Base-by-base conservation (phyloP, 2,888 invertebrate genomes). In the Magallana nippona region DNA sequence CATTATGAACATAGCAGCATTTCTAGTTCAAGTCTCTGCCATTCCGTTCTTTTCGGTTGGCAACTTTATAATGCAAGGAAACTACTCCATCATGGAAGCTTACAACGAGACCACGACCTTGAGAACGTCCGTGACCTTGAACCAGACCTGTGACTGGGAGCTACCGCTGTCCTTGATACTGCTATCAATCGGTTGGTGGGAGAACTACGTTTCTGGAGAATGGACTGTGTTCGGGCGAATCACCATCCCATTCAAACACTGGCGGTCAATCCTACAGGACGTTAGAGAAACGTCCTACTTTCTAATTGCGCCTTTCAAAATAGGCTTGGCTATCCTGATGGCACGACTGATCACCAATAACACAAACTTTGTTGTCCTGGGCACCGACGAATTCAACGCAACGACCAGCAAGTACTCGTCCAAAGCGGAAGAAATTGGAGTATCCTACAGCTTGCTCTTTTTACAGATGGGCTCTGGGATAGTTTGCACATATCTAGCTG, bases 181-280 rank as follows among this genome's bases (percentile, higher is more conserved):
- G 91, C 96, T 98, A 86, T 99, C 99, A 0, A 95, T 98, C 62
- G 97, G 98, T 55, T 99, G 98, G 98, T 99, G 99, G 99, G 99
- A 99, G 94, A 99, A 99, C 95, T 99, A 97, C 93, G 97, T 98
- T 0, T 91, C 91, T 13, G 90, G 91, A 1, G 91, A 92, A 55
- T 92, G 92, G 92, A 89, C 90, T 55, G 78, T 92, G 27, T 91
- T 88, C 84, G 90, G 90, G 15, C 89, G 89, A 81, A 87, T 91
- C 71, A 88, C 86, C 19, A 85, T 90, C 27, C 89, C 90, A 1
- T 91, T 92, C 83, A 91, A 90, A 84, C 88, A 90, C 78, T 91
- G 90, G 90, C 87, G 91, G 15, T 89, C 89, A 55, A 86, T 90
- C 44, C 83, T 92, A 15, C 91, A 92, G 78, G 91, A 92, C 77